phyloP scores from a whole-genome alignment of 2,113 vertebrate genomes.

The Murina feae region DNA sequence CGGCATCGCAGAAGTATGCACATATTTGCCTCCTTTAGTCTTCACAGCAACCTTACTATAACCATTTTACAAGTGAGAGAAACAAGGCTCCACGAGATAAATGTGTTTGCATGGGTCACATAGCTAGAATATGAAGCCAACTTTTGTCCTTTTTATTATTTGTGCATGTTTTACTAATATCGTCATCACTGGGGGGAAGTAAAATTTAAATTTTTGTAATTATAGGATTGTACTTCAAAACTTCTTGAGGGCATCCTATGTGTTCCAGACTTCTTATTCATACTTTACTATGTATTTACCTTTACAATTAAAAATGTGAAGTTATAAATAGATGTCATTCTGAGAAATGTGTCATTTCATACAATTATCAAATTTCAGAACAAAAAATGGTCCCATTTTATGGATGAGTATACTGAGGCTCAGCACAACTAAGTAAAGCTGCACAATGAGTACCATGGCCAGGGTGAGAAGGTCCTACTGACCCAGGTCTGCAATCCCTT shows the following conservation, averaged over 20 bases:
- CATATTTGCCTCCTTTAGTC: neutral
- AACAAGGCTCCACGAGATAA: neutral
- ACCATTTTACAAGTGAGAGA: neutral
- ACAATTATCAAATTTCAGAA: neutral
- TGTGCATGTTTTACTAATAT: neutral
- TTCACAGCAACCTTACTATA: neutral
- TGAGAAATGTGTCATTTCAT: neutral
- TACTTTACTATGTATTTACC: neutral
- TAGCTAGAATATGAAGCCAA: neutral
- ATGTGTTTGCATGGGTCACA: neutral
- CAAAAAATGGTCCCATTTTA: neutral
- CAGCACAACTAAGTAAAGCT: too few relatives aligned
- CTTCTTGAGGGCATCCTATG: neutral
- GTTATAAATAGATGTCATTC: neutral
- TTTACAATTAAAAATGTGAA: neutral
- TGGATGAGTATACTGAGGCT: neutral
- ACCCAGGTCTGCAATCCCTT: neutral
- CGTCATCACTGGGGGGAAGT: neutral
- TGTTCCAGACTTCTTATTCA: neutral
- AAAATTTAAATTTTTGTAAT: neutral
- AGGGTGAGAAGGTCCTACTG: neutral
- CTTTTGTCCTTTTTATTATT: neutral
- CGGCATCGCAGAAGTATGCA: neutral
- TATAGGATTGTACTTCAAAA: neutral
- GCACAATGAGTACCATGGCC: rapidly evolving